Evolutionary conservation across 2,113 vertebrate species (phyloP).

Genomic region (Paramormyrops kingsleyae): DNA sequence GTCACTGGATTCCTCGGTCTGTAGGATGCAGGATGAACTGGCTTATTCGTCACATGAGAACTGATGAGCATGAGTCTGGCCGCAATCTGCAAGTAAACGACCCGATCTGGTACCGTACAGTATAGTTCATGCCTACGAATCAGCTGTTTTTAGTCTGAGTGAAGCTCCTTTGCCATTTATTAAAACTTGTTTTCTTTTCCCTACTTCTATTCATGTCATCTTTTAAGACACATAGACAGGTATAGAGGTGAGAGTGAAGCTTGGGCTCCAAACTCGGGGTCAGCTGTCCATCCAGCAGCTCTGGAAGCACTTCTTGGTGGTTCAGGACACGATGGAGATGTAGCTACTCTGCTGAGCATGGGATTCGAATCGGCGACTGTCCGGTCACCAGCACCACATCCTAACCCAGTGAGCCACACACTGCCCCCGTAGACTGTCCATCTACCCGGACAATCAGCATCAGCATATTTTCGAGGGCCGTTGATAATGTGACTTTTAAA

Average conservation of each 20-base stretch:
- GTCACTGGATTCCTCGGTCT: neutral
- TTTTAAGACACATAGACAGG: neutral
- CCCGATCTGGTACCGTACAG: neutral
- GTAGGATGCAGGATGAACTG: neutral
- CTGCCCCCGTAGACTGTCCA: neutral
- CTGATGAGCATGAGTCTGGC: neutral
- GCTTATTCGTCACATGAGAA: neutral
- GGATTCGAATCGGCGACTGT: neutral
- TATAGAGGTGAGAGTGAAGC: neutral
- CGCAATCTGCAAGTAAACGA: neutral
- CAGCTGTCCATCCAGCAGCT: neutral
- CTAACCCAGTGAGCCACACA: neutral
- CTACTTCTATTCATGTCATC: no score
- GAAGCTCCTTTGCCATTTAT: neutral
- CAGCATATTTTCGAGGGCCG: neutral
- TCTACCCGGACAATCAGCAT: neutral
- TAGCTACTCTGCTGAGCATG: neutral
- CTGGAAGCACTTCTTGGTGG: neutral
- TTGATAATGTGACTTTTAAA: neutral
- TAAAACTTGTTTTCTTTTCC: neutral
- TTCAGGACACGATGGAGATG: neutral
- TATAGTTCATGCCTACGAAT: neutral
- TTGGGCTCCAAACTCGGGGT: neutral
- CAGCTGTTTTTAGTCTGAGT: neutral
- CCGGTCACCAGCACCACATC: neutral